Evolutionary conservation across 2,113 vertebrate species (phyloP).

Genomic region (Porphyrio hochstetteri): DNA sequence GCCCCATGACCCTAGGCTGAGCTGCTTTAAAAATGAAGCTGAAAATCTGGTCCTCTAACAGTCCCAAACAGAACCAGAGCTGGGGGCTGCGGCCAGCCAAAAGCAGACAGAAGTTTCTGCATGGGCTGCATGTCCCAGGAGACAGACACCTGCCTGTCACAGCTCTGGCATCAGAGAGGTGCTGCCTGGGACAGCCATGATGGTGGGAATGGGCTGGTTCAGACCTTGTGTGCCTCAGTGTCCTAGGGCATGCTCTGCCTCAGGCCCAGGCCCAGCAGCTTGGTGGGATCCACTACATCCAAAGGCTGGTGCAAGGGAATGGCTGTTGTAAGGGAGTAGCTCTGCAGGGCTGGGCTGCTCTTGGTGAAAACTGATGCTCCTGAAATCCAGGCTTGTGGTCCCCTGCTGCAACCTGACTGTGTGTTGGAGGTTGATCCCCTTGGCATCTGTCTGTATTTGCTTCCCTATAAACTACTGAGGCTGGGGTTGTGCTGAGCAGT

Average conservation of each 20-base stretch:
- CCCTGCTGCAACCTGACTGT: not conserved
- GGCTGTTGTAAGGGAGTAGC: not conserved
- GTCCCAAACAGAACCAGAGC: not conserved
- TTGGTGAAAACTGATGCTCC: not conserved
- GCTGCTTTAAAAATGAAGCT: not conserved
- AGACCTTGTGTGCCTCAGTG: not conserved
- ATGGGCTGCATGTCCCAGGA: not conserved
- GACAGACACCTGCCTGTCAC: not conserved
- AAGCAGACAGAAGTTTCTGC: not conserved
- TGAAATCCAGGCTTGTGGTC: not conserved
- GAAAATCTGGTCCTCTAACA: not conserved
- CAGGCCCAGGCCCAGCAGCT: not conserved
- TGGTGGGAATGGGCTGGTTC: not conserved
- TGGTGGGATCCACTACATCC: not conserved
- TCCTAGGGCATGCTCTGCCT: not conserved
- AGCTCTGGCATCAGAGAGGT: not conserved
- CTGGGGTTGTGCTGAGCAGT: not conserved
- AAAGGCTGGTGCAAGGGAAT: not conserved
- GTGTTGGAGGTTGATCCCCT: not conserved
- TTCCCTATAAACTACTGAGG: not conserved
- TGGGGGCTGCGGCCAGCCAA: not conserved
- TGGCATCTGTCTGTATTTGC: fast-evolving
- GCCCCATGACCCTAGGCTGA: not conserved
- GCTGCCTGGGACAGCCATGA: not conserved
- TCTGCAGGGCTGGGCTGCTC: not conserved